A percentile compares a stretch with the other conserved stretches of the same genome.
Evolutionary conservation across 2,888 invertebrate species (phyloP).

Genomic region (Rhorus exstirpatorius): DNA sequence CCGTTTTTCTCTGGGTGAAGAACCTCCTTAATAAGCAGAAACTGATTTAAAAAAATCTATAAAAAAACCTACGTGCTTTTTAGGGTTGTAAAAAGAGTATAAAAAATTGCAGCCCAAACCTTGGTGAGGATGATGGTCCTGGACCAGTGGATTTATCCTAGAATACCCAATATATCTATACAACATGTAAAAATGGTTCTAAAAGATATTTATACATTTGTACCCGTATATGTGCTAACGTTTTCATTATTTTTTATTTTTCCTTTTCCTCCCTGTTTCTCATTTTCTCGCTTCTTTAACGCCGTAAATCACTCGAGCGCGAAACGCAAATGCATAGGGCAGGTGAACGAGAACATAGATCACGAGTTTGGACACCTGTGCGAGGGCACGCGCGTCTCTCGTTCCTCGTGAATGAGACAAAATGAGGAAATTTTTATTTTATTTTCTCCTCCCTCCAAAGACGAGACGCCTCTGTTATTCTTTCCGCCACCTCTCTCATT

Average conservation of each 20-base stretch:
- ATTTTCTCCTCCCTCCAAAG: neutral
- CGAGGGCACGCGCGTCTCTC: conserved; percentile 14
- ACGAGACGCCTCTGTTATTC: conserved; percentile 61
- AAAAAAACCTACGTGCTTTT: too few relatives aligned
- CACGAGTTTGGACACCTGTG: conserved; percentile 63
- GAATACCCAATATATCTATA: too few relatives aligned
- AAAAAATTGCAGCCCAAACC: neutral
- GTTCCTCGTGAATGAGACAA: conserved; percentile 26
- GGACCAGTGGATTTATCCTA: too few relatives aligned
- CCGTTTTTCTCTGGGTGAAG: too few relatives aligned
- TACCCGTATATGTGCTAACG: neutral
- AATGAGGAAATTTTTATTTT: conserved; percentile 28
- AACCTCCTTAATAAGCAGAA: too few relatives aligned
- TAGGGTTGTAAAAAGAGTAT: conserved; percentile 9
- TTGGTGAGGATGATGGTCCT: too few relatives aligned
- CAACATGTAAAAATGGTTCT: too few relatives aligned
- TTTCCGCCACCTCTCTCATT: conserved; percentile 47
- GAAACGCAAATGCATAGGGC: conserved; percentile 49
- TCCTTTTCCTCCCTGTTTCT: conserved; percentile 16
- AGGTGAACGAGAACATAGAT: conserved; percentile 67
- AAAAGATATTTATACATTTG: neutral
- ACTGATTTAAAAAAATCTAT: too few relatives aligned
- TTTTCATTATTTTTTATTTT: conserved; percentile 36
- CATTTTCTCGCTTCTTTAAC: conserved; percentile 35
- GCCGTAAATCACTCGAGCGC: conserved; percentile 61